A percentile compares a stretch with the other conserved stretches of the same genome.
Evolutionary conservation across 2,797 vertebrate species (phyloP).

Genomic region (Pipistrellus nathusii): DNA sequence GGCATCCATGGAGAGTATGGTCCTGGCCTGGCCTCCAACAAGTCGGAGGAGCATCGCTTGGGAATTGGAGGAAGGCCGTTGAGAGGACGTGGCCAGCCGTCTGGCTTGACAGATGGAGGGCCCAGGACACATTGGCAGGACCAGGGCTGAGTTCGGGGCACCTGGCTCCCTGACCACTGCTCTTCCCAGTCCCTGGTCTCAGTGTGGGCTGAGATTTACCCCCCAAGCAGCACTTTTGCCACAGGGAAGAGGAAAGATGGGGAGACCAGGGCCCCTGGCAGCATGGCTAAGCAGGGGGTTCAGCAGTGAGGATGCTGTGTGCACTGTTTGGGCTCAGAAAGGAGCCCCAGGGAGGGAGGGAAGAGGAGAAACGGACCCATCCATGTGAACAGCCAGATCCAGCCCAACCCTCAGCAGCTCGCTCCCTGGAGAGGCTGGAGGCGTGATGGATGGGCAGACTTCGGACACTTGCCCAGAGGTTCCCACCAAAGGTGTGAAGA

Average conservation of each 20-base stretch:
- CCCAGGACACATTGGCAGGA: accelerated
- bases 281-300: accelerated
- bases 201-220: neutral
- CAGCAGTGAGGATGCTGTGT: accelerated
- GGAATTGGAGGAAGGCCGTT: neutral
- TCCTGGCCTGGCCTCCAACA: neutral
- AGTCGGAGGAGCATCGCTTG: no score
- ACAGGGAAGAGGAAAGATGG: neutral
- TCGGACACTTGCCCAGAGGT: neutral
- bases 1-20: accelerated
- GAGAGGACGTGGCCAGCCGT: accelerated
- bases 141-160: accelerated
- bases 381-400: neutral
- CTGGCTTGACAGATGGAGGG: neutral
- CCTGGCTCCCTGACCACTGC: neutral
- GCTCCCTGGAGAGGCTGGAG: neutral
- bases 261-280: neutral
- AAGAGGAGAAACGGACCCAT: no score
- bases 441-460: neutral
- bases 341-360: neutral
- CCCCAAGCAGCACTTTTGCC: neutral
- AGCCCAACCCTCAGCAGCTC: neutral
- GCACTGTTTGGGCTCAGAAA: neutral
- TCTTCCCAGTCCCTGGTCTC: neutral
- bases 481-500: constrained; percentile 72